phyloP scores from a whole-genome alignment of 2,113 vertebrate genomes.

The Tachysurus fulvidraco region DNA sequence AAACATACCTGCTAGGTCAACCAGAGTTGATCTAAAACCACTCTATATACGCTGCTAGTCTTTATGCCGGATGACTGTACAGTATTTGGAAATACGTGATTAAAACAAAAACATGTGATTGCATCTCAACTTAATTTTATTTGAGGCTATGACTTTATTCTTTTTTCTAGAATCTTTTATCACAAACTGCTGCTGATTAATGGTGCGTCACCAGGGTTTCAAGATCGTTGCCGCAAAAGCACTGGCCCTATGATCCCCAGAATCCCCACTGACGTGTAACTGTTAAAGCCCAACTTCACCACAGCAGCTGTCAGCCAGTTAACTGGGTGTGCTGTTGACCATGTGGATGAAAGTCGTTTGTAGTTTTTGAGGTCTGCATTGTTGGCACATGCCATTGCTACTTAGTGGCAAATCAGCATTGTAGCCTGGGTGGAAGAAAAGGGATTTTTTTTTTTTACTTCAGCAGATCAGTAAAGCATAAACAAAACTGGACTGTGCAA shows the following conservation, averaged over 20 bases:
- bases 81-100: background rate
- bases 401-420: constrained; percentile 11
- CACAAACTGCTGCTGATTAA: background rate
- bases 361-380: background rate
- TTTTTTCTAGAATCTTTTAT: background rate
- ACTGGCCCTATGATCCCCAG: background rate
- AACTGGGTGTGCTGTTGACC: background rate
- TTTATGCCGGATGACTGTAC: background rate
- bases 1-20: background rate
- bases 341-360: background rate
- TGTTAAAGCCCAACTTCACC: background rate
- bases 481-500: background rate
- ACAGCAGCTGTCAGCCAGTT: background rate
- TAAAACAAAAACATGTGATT: background rate
- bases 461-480: background rate
- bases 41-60: background rate
- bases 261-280: background rate
- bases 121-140: background rate
- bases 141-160: background rate
- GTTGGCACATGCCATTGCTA: background rate
- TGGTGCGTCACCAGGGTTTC: too few species aligned
- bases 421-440: background rate
- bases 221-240: background rate
- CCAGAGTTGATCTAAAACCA: background rate
- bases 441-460: background rate